Evolutionary conservation across 2,888 invertebrate species (phyloP).

Genomic region (Megaustenia siamemsis): DNA sequence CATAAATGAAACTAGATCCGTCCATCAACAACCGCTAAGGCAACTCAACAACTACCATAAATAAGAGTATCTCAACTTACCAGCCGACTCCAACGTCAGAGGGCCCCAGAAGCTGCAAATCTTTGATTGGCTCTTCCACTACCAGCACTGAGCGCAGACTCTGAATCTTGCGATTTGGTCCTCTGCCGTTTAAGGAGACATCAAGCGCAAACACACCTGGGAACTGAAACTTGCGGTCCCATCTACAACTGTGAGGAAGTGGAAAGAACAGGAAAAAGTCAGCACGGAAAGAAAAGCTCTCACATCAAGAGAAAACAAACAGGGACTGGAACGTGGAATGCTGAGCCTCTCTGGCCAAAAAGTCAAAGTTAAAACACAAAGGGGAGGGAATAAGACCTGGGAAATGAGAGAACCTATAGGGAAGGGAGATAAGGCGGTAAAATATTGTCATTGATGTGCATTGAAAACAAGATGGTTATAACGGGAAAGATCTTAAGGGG

Average conservation of each 20-base stretch:
- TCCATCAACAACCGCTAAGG: not conserved
- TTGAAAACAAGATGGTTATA: not conserved
- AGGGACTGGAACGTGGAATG: conserved; percentile 39
- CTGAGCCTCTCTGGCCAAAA: conserved; percentile 19
- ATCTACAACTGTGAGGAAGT: conserved; percentile 59
- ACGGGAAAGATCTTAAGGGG: not conserved
- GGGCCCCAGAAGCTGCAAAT: conserved; percentile 65
- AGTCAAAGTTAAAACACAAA: conserved; percentile 42
- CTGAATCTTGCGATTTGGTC: conserved; percentile 18
- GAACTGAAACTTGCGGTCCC: conserved; percentile 63
- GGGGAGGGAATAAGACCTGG: conserved; percentile 14
- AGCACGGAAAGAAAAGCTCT: conserved; percentile 45
- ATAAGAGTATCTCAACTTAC: conserved; percentile 60
- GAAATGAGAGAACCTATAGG: conserved; percentile 8
- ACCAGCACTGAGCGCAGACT: conserved; percentile 54
- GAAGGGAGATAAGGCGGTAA: not conserved
- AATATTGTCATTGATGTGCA: not conserved
- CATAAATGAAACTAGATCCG: too few relatives aligned
- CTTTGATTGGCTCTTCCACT: conserved; percentile 68
- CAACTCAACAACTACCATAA: not conserved
- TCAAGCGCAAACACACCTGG: conserved; percentile 61
- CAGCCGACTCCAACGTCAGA: conserved; percentile 62
- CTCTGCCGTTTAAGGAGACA: conserved; percentile 57
- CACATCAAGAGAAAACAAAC: conserved; percentile 52
- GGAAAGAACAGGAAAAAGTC: conserved; percentile 19